Conservation (phyloP, 2,113 vertebrate species). For the Osmerus mordax region DNA sequence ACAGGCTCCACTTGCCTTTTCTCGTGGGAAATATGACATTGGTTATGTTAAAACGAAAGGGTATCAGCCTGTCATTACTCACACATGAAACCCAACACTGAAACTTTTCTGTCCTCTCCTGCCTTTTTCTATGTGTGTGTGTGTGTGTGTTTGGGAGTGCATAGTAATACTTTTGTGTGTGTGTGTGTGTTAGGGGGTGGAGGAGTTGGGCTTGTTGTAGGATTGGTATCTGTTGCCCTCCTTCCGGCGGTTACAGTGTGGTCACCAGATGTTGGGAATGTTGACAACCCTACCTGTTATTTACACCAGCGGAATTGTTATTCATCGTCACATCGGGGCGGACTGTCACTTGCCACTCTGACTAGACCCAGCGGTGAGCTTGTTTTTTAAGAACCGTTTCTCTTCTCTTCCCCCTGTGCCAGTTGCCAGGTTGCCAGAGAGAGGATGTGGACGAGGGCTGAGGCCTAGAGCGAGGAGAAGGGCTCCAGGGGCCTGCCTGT, state of each 20-base stretch:
- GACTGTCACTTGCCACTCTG: neutral
- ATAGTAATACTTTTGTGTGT: conserved; percentile 2
- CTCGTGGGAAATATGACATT: conserved; percentile 4
- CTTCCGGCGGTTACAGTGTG: neutral
- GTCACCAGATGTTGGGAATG: neutral
- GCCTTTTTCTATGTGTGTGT: conserved; percentile 4
- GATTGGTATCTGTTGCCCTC: neutral
- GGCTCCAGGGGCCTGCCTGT: conserved; percentile 68
- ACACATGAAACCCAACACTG: neutral
- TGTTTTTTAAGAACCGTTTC: conserved; percentile 18
- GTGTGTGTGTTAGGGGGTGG: neutral
- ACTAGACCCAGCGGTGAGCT: conserved; percentile 24
- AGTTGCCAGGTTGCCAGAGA: conserved; percentile 66
- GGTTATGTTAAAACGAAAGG: neutral
- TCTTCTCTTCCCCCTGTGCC: conserved; percentile 46
- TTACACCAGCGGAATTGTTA: too few species aligned
- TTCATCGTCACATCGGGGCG: too few species aligned
- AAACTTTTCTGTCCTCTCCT: neutral
- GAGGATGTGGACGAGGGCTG: conserved; percentile 70
- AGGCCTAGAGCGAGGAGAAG: conserved; percentile 64
- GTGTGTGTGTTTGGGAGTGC: conserved; percentile 7
- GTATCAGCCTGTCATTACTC: neutral
- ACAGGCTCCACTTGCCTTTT: neutral
- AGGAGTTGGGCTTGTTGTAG: neutral
- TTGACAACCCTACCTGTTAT: neutral